phyloP scores from a whole-genome alignment of 2,888 invertebrate species.

The Chaetogeoica ovagalla region DNA sequence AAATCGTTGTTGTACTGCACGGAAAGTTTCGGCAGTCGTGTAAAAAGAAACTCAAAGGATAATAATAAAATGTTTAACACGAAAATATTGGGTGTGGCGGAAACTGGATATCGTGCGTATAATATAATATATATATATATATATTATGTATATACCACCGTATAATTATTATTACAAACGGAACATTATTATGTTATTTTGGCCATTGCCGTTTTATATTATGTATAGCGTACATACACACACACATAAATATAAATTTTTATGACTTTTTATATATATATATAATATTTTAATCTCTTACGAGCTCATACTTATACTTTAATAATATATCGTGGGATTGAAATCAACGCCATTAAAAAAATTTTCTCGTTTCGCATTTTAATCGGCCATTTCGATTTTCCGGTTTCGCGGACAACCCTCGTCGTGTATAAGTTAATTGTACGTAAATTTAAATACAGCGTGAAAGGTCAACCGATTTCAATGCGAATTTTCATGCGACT shows the following conservation, averaged over 20 bases:
- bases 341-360: slow-evolving; percentile 40
- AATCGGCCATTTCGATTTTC: slow-evolving; percentile 42
- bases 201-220: slow-evolving; percentile 28
- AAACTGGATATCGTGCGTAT: slow-evolving; percentile 39
- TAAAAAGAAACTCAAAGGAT: slow-evolving; percentile 47
- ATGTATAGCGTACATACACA: not conserved
- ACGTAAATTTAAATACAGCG: not conserved
- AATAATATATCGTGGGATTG: slow-evolving; percentile 23
- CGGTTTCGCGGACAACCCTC: slow-evolving; percentile 28
- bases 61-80: slow-evolving; percentile 28
- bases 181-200: slow-evolving; percentile 44
- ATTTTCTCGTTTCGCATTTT: slow-evolving; percentile 42
- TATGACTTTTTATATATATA: not conserved
- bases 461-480: slow-evolving; percentile 46
- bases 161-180: slow-evolving; percentile 49
- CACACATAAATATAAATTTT: not conserved
- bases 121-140: not conserved
- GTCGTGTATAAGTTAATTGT: not conserved
- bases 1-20: too few relatives aligned
- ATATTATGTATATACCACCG: too few relatives aligned
- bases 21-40: not conserved
- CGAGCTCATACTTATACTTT: not conserved
- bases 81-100: slow-evolving; percentile 48
- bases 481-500: slow-evolving; percentile 45
- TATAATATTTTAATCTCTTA: slow-evolving; percentile 17